Conservation (phyloP, 1,140 invertebrate species). For the Drosophila melanogaster region Release_6_plus_ISO1_MT NT_033777.3:16870501-16871000, state of each 20-base stretch:
- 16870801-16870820: conserved; percentile 27
- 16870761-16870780: conserved; percentile 62
- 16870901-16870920: conserved; percentile 62
- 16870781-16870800: conserved; percentile 51
- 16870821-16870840: conserved; percentile 72
- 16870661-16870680: background rate
- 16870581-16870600: too few relatives aligned
- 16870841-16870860: conserved; percentile 17
- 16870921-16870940: conserved; percentile 28
- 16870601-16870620: too few relatives aligned
- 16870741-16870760: conserved; percentile 61
- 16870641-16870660: background rate
- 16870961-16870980: conserved; percentile 13
- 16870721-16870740: conserved; percentile 22
- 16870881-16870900: conserved; percentile 45
- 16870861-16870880: conserved; percentile 13
- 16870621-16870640: too few relatives aligned
- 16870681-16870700: conserved; percentile 3
- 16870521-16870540: too few relatives aligned
- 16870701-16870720: conserved; percentile 15
- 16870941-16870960: conserved; percentile 4
- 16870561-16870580: too few relatives aligned
- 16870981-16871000: conserved; percentile 50
- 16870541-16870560: too few relatives aligned
- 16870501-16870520: too few relatives aligned